phyloP scores from a whole-genome alignment of 1,140 invertebrate species.

The Calliopsis andreniformis region DNA sequence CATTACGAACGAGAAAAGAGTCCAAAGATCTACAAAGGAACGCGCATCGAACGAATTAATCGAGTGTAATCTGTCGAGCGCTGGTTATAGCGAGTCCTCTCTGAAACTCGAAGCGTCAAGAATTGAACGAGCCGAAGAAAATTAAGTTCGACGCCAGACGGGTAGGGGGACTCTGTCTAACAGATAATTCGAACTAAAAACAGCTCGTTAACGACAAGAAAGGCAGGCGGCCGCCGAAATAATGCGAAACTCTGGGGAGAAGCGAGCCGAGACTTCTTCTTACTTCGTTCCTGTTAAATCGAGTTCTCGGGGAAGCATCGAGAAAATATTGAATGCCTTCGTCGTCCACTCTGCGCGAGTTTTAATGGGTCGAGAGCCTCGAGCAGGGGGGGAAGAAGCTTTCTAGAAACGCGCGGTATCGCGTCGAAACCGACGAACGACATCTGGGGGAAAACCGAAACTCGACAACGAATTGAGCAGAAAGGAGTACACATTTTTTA shows the following conservation, averaged over 20 bases:
- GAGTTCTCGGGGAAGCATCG: constrained; percentile 29
- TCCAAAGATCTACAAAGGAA: not conserved
- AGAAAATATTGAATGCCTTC: constrained; percentile 41
- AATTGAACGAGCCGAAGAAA: not conserved
- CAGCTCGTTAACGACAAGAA: constrained; percentile 44
- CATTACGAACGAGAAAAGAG: not conserved
- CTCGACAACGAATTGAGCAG: constrained; percentile 13
- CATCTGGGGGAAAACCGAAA: constrained; percentile 21
- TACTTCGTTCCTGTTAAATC: constrained; percentile 42
- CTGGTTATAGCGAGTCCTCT: not conserved
- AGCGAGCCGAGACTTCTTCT: constrained; percentile 13
- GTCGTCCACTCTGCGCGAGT: constrained; percentile 33
- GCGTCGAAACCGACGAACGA: not conserved
- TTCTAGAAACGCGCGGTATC: not conserved
- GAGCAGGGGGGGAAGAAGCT: not conserved
- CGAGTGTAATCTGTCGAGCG: not conserved
- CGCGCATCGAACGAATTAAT: not conserved
- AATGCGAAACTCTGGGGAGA: constrained; percentile 16
- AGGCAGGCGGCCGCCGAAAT: constrained; percentile 25
- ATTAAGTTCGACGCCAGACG: constrained; percentile 23
- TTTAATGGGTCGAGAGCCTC: constrained; percentile 33
- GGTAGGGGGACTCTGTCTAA: not conserved
- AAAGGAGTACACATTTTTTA: too few species aligned
- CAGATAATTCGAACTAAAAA: constrained; percentile 34
- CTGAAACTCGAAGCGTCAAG: not conserved